Evolutionary conservation across 37 sponge, comb jelly and placozoan genomes (phyloP), one percentile per base, ranked within the genome.

Genomic region (Spongilla lacustris): DNA sequence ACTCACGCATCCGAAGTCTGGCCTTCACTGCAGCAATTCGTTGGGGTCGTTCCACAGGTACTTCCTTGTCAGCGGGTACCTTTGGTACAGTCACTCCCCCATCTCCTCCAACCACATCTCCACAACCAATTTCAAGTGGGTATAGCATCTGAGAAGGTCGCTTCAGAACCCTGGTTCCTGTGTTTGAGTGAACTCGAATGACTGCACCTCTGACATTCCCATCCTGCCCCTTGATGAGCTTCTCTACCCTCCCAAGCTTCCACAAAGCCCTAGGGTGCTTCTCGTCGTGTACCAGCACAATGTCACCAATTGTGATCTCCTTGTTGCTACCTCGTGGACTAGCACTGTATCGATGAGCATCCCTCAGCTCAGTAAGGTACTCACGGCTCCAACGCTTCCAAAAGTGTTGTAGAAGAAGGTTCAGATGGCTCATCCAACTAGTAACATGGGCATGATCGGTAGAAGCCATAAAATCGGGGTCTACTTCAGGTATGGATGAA

Each of bases 121-220:
- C 41, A 41, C 41, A 41, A 3, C 41, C 41, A 41, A 79, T 50
- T 11, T 79, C 80, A n/a, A 79, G n/a, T 4, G 66, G 80, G 31
- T 79, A 79, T 58, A 79, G 50, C 50, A n/a, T 49, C 25, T 79
- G 50, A n/a, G 50, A 58, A 48, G 80, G 80, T 4, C 66, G 50
- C 22, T 58, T n/a, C 66, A 79, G 30, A 49, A 31, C 30, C 76
- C n/a, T 33, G 76, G 24, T 10, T 27, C 35, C 26, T 32, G 33
- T 2, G 32, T 75, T 75, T 9, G 33, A 27, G n/a, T 28, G 33
- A 34, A 75, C 76, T 75, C 34, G 32, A 31, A 75, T 27, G 32
- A 29, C 34, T 75, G 76, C 76, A 8, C 76, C 76, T 75, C 76
- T 75, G 33, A 31, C 76, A n/a, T 27, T 29, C 30, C 76, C 76